Evolutionary conservation across 2,113 vertebrate genomes (phyloP).

Genomic region (Coptodon rendalli): DNA sequence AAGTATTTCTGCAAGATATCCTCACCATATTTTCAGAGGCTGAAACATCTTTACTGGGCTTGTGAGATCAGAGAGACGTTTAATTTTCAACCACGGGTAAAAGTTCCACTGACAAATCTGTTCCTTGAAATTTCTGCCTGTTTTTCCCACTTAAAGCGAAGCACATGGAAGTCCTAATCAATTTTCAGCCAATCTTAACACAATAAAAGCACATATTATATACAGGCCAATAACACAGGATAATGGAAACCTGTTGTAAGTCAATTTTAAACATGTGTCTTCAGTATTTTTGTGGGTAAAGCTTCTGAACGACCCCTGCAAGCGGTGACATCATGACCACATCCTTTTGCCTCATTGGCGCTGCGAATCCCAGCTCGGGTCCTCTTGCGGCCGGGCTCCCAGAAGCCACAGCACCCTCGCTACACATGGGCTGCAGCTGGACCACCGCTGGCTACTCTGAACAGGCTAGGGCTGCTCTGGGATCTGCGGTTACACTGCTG

Average conservation of each 20-base stretch:
- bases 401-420: constrained; percentile 67
- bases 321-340: constrained; percentile 74
- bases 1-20: not conserved
- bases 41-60: not conserved
- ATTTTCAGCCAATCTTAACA: constrained; percentile 26
- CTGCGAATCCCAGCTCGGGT: constrained; percentile 51
- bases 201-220: constrained; percentile 35
- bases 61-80: not conserved
- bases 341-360: constrained; percentile 65
- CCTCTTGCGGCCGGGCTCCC: constrained; percentile 60
- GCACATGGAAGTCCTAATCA: constrained; percentile 13
- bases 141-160: constrained; percentile 21
- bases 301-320: constrained; percentile 65
- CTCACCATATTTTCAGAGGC: not conserved
- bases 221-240: constrained; percentile 44
- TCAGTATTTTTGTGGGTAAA: constrained; percentile 56
- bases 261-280: constrained; percentile 63
- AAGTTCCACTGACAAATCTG: constrained; percentile 1
- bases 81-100: not conserved
- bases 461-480: constrained; percentile 33
- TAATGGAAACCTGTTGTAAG: constrained; percentile 64
- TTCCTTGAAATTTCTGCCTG: not conserved
- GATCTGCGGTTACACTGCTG: constrained; percentile 50
- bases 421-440: constrained; percentile 75
- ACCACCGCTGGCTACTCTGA: constrained; percentile 69